These are phyloP conservation scores for Drosophila kanekoi DNA, from an alignment of 2,888 invertebrate genomes.

Conservation along the genomic window DNA sequence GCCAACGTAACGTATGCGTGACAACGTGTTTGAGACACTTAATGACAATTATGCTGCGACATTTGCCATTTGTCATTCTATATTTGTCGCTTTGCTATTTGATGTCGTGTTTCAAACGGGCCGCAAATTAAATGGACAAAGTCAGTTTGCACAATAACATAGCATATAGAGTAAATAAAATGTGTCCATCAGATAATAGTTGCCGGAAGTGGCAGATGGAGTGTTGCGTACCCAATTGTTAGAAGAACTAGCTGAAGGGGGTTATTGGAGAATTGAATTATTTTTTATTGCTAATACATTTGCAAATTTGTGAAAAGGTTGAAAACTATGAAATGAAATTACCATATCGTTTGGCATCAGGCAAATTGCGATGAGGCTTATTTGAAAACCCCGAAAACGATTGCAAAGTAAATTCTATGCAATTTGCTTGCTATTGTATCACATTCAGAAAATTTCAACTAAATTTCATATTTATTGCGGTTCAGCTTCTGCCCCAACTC, in stretches of 20 bases:
- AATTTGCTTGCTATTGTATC: constrained; percentile 46
- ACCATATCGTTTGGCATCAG: constrained; percentile 31
- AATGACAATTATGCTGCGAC: constrained; percentile 24
- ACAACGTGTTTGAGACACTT: constrained; percentile 43
- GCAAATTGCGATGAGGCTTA: constrained; percentile 5
- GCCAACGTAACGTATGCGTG: constrained; percentile 50
- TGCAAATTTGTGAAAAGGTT: constrained; percentile 6
- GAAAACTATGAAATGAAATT: constrained; percentile 48
- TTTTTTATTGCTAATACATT: constrained; percentile 11
- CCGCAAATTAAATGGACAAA: constrained; percentile 34
- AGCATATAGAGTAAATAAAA: constrained; percentile 1
- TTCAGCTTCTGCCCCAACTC: constrained; percentile 18
- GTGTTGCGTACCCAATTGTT: neutral
- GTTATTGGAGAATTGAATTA: constrained; percentile 21
- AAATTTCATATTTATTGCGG: constrained; percentile 68
- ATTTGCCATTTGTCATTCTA: constrained; percentile 35
- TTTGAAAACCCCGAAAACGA: constrained; percentile 17
- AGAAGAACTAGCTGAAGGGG: neutral
- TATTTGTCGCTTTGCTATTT: constrained; percentile 26
- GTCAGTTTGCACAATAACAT: constrained; percentile 24
- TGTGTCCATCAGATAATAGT: neutral
- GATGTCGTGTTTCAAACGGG: constrained; percentile 41
- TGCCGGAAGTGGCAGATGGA: neutral
- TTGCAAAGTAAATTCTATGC: constrained; percentile 27
- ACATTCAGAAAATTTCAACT: constrained; percentile 35